Evolutionary conservation across 2,113 vertebrate species (phyloP).

Genomic region (Sapayoa aenigma): DNA sequence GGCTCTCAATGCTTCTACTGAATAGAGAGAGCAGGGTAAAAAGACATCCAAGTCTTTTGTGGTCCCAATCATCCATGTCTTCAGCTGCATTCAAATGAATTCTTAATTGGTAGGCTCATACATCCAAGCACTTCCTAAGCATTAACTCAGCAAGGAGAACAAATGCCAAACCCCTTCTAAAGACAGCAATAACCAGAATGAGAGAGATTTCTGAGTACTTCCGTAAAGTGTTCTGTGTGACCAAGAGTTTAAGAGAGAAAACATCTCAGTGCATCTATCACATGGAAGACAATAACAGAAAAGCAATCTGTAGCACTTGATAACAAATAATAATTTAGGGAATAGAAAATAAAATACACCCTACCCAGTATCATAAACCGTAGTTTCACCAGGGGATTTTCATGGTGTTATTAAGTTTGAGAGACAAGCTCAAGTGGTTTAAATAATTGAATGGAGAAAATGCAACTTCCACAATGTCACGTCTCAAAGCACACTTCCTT

Average conservation of each 20-base stretch:
- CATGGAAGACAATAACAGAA: background rate
- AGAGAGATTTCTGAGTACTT: background rate
- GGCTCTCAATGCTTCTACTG: background rate
- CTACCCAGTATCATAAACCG: constrained; percentile 4
- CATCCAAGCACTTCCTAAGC: background rate
- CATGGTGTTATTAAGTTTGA: constrained; percentile 31
- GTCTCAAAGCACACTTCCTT: background rate
- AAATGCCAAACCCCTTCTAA: background rate
- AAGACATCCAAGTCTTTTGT: background rate
- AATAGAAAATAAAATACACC: constrained; percentile 36
- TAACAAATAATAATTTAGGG: constrained; percentile 51
- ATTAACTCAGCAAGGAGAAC: background rate
- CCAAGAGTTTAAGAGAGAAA: background rate
- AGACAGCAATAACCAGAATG: background rate
- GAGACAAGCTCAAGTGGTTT: constrained; percentile 50
- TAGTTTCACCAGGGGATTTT: background rate
- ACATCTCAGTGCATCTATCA: background rate
- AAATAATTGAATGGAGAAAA: constrained; percentile 54
- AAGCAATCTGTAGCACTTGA: constrained; percentile 22
- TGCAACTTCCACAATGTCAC: background rate
- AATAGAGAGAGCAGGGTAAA: background rate
- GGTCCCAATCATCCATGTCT: background rate
- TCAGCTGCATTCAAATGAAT: background rate
- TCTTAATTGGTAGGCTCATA: background rate
- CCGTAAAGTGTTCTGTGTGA: background rate